A percentile compares a stretch with the other conserved stretches of the same genome.
phyloP scores from a whole-genome alignment of 2,113 vertebrate genomes.

The Platichthys flesus region DNA sequence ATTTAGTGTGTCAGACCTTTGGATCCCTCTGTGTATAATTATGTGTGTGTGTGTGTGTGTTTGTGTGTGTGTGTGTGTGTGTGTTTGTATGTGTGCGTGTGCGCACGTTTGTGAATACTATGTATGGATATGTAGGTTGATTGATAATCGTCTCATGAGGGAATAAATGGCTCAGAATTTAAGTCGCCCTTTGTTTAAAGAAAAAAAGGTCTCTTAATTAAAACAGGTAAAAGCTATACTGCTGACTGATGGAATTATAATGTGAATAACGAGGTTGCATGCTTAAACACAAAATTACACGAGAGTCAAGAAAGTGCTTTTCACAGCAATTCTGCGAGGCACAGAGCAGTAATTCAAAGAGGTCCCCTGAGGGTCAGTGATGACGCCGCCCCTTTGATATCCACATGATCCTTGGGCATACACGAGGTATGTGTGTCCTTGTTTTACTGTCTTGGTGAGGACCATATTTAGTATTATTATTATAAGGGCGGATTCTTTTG shows the following conservation, averaged over 20 bases:
- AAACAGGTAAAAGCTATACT: constrained; percentile 17
- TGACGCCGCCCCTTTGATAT: constrained; percentile 45
- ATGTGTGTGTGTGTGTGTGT: too few relatives aligned
- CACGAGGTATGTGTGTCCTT: not conserved
- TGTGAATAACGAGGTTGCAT: constrained; percentile 19
- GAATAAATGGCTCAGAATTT: not conserved
- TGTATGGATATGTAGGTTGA: too few relatives aligned
- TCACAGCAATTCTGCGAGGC: constrained; percentile 22
- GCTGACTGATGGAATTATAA: constrained; percentile 39
- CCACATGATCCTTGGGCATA: constrained; percentile 17
- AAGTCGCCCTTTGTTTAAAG: constrained; percentile 14
- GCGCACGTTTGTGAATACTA: too few relatives aligned
- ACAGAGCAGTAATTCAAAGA: constrained; percentile 41
- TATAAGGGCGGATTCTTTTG: too few relatives aligned
- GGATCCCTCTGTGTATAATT: too few relatives aligned
- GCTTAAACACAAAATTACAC: constrained; percentile 23
- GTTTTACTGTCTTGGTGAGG: not conserved
- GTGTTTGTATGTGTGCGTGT: too few relatives aligned
- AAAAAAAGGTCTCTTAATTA: constrained; percentile 13
- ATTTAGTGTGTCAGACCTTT: not conserved
- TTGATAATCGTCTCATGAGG: not conserved
- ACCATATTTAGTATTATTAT: not conserved
- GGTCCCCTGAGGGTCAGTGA: constrained; percentile 27
- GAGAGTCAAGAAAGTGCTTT: constrained; percentile 49
- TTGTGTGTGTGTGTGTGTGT: not conserved